phyloP scores from a whole-genome alignment of 1,140 invertebrate genomes.

The Monochamus saltuarius region DNA sequence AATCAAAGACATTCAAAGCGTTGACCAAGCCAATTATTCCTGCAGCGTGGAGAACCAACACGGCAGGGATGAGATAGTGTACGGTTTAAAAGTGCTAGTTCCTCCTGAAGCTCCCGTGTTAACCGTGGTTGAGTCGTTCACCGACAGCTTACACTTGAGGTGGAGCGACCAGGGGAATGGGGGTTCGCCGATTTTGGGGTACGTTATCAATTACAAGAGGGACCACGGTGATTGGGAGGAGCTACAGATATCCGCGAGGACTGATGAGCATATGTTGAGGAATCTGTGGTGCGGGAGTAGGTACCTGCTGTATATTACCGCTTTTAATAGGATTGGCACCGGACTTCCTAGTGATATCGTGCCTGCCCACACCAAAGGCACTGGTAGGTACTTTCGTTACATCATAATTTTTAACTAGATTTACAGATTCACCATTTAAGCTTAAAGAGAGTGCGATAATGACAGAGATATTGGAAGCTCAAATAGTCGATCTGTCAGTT shows the following conservation, averaged over 20 bases:
- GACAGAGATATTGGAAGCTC: no score
- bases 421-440: no score
- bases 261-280: slow-evolving; percentile 72
- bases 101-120: slow-evolving; percentile 69
- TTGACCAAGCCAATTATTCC: slow-evolving; percentile 87
- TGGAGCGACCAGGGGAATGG: slow-evolving; percentile 65
- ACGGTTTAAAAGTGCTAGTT: slow-evolving; percentile 67
- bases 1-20: slow-evolving; percentile 73
- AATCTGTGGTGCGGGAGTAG: slow-evolving; percentile 85
- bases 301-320: slow-evolving; percentile 85
- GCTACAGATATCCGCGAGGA: slow-evolving; percentile 75
- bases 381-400: slow-evolving; percentile 53
- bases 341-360: slow-evolving; percentile 84
- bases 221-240: slow-evolving; percentile 88
- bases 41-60: slow-evolving; percentile 82
- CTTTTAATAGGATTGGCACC: slow-evolving; percentile 85
- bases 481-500: no score
- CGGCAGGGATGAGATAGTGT: slow-evolving; percentile 82
- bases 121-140: slow-evolving; percentile 68
- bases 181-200: slow-evolving; percentile 73
- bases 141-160: slow-evolving; percentile 67
- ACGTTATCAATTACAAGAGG: slow-evolving; percentile 85
- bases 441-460: no score
- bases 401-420: no score
- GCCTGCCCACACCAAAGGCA: slow-evolving; percentile 80